Percentiles rank a stretch among this genome's conserved stretches.
These are phyloP conservation scores for Ceratosolen fusciceps DNA, from an alignment of 1,140 invertebrate species.

Conservation along the genomic window DNA sequence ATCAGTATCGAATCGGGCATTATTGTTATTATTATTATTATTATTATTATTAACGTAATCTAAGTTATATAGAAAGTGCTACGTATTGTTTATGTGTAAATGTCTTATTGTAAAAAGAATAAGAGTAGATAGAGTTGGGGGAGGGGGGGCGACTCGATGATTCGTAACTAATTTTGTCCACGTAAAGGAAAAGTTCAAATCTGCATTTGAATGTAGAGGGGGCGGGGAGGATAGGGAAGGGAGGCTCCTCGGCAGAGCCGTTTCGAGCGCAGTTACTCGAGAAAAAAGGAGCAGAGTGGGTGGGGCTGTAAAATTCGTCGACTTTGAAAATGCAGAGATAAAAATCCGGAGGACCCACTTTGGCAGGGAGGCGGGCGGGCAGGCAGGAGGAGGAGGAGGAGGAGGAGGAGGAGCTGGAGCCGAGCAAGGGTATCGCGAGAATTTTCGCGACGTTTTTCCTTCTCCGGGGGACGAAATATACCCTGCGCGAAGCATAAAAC, in stretches of 20 bases:
- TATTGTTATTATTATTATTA: too few species aligned
- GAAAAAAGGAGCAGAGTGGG: neutral
- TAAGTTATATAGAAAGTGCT: too few species aligned
- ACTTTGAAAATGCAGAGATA: neutral
- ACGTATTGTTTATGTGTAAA: too few species aligned
- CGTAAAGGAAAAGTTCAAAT: neutral
- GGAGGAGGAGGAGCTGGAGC: neutral
- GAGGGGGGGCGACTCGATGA: too few species aligned
- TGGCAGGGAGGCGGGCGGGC: neutral
- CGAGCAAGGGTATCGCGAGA: neutral
- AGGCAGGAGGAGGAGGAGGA: too few species aligned
- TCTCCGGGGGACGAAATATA: neutral
- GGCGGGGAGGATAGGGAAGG: neutral
- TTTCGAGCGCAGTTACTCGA: too few species aligned
- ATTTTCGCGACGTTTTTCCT: neutral
- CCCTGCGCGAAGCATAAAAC: neutral
- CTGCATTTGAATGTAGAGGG: neutral
- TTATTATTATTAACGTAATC: too few species aligned
- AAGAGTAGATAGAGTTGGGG: too few species aligned
- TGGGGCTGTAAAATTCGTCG: too few species aligned
- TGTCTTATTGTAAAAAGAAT: too few species aligned
- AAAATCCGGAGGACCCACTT: conserved; percentile 5
- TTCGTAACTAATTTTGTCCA: neutral
- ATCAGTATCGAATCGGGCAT: too few species aligned
- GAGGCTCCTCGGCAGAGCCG: too few species aligned